phyloP scores from a whole-genome alignment of 2,888 invertebrate genomes.

The Xestia ashworthii region DNA sequence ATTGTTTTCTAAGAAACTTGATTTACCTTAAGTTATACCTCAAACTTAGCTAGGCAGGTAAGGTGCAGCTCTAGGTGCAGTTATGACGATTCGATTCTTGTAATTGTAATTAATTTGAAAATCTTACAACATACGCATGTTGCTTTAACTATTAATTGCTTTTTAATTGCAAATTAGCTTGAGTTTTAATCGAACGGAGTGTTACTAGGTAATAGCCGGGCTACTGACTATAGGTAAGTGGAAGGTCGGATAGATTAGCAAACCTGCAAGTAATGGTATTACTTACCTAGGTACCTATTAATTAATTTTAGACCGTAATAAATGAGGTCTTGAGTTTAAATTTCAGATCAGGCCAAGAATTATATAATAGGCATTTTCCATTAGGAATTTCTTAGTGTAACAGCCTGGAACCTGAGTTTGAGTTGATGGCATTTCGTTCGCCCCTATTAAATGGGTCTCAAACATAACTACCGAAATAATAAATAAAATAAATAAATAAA shows the following conservation, averaged over 20 bases:
- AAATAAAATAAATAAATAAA: too few relatives aligned
- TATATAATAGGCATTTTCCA: not conserved
- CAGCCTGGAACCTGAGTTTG: not conserved
- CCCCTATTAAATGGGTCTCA: not conserved
- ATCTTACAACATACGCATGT: conserved; percentile 11
- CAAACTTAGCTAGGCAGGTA: too few relatives aligned
- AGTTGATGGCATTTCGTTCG: not conserved
- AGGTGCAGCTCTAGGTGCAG: not conserved
- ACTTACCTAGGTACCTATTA: not conserved
- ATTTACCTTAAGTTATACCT: too few relatives aligned
- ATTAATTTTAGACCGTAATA: not conserved
- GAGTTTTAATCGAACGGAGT: conserved; percentile 11
- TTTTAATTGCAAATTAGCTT: conserved; percentile 51
- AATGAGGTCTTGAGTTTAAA: not conserved
- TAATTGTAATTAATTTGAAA: conserved; percentile 36
- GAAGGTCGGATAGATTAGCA: not conserved
- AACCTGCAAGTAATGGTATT: not conserved
- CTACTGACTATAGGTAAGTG: not conserved
- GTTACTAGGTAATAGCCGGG: not conserved
- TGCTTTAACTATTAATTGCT: conserved; percentile 45
- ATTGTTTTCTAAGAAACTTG: not conserved
- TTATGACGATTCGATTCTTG: conserved; percentile 15
- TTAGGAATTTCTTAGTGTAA: not conserved
- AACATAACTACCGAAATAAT: too few relatives aligned
- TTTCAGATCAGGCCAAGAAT: not conserved